phyloP scores from a whole-genome alignment of 92 coral and sea anemone genomes.

The Pocillopora grandis region DNA sequence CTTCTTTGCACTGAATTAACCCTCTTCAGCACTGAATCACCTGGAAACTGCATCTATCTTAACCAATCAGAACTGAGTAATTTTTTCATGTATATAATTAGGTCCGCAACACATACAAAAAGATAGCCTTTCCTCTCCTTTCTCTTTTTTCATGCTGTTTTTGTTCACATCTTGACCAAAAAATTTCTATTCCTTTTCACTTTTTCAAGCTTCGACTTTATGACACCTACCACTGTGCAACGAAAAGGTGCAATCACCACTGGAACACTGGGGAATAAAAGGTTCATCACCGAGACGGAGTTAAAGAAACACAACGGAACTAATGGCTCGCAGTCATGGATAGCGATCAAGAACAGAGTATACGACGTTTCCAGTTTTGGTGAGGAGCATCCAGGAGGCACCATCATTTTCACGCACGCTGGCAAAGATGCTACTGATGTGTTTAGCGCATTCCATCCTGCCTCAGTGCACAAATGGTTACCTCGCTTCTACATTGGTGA shows the following conservation, averaged over 20 bases:
- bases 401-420: constrained; percentile 76
- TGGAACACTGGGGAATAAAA: background rate
- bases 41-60: no score
- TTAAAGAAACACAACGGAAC: constrained; percentile 27
- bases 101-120: no score
- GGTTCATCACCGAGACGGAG: constrained; percentile 1
- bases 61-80: no score
- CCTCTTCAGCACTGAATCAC: no score
- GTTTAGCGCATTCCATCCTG: constrained; percentile 95
- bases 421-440: constrained; percentile 88
- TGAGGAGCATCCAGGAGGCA: constrained; percentile 87
- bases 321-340: constrained; percentile 58
- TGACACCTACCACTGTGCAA: constrained; percentile 10
- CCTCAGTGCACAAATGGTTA: constrained; percentile 76
- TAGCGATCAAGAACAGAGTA: constrained; percentile 76
- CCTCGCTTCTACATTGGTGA: constrained; percentile 85
- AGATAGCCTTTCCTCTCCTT: no score
- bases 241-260: constrained; percentile 8
- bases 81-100: no score
- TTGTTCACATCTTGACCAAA: no score
- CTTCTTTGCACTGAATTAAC: no score
- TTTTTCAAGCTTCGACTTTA: no score
- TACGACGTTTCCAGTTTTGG: constrained; percentile 85
- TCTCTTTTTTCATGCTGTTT: no score
- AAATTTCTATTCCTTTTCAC: background rate